Conservation (phyloP, 2,797 vertebrate genomes). For the Muraenolepis orangiensis region DNA sequence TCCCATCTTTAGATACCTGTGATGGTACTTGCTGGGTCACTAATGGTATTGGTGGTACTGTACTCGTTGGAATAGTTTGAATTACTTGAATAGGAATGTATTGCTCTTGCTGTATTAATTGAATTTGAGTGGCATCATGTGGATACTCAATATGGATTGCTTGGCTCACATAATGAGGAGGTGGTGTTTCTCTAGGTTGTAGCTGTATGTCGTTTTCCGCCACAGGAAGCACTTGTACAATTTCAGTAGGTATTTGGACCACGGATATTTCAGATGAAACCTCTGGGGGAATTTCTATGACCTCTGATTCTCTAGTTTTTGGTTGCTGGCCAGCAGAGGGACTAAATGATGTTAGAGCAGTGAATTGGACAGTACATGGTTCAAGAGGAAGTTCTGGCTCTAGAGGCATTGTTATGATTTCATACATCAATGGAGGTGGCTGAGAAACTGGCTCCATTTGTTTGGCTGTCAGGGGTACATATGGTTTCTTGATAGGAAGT, state of each 20-base stretch:
- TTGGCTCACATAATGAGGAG: conserved; percentile 28
- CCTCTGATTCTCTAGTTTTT: conserved; percentile 17
- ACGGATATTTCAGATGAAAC: conserved; percentile 16
- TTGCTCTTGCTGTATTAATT: conserved; percentile 32
- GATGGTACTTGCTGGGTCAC: conserved; percentile 22
- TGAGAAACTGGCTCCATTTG: conserved; percentile 39
- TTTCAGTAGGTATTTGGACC: conserved; percentile 24
- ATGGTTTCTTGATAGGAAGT: conserved; percentile 64
- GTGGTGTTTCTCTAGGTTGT: conserved; percentile 23
- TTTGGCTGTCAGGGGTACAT: conserved; percentile 30
- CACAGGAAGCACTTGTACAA: conserved; percentile 33
- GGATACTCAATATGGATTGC: conserved; percentile 13
- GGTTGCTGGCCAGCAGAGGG: conserved; percentile 28
- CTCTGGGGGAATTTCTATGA: conserved; percentile 16
- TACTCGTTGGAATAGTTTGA: conserved; percentile 18
- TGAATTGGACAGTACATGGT: conserved; percentile 35
- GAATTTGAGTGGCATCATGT: conserved; percentile 30
- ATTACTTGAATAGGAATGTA: conserved; percentile 24
- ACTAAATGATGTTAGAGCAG: conserved; percentile 20
- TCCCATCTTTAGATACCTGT: conserved; percentile 17
- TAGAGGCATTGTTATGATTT: conserved; percentile 32
- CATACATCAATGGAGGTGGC: conserved; percentile 31
- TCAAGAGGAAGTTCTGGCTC: conserved; percentile 41
- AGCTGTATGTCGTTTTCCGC: conserved; percentile 27
- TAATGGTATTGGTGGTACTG: conserved; percentile 28